Evolutionary conservation across 2,797 vertebrate genomes (phyloP).

Genomic region (Denticeps clupeoides): DNA sequence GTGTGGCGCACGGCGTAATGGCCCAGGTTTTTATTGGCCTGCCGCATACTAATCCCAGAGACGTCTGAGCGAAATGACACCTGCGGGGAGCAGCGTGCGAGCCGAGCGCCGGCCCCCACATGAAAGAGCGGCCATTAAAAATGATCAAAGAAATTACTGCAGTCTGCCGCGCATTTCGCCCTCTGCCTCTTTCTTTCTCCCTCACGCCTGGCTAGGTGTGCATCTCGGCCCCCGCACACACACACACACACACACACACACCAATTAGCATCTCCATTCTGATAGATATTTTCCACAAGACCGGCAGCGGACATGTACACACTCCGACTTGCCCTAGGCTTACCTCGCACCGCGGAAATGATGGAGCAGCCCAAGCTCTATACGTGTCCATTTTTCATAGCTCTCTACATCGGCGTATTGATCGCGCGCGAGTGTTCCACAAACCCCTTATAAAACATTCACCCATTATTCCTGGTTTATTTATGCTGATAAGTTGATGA

Average conservation of each 20-base stretch:
- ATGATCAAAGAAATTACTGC: constrained; percentile 68
- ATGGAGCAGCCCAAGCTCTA: constrained; percentile 45
- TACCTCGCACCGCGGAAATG: constrained; percentile 51
- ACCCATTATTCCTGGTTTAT: constrained; percentile 2
- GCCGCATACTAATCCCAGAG: constrained; percentile 64
- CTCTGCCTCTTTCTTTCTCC: background rate
- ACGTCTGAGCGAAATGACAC: constrained; percentile 61
- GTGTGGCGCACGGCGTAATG: constrained; percentile 60
- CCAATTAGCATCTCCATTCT: constrained; percentile 56
- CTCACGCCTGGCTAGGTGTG: constrained; percentile 45
- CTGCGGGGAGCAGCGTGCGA: constrained; percentile 60
- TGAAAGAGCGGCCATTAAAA: constrained; percentile 62
- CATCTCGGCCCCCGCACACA: constrained; percentile 32
- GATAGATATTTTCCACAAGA: constrained; percentile 57
- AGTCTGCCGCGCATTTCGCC: constrained; percentile 53
- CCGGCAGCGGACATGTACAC: constrained; percentile 57
- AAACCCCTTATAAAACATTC: constrained; percentile 21
- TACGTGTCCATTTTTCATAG: constrained; percentile 36
- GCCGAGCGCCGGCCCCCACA: constrained; percentile 55
- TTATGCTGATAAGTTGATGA: constrained; percentile 3
- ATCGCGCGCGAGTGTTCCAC: constrained; percentile 25
- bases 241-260: constrained; percentile 27
- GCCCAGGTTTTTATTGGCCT: constrained; percentile 62
- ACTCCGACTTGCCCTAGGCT: constrained; percentile 51
- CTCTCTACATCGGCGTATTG: constrained; percentile 49